Percentiles rank a stretch among this genome's conserved stretches.
phyloP scores from a whole-genome alignment of 35 echinoderm and acorn worm species.

The Anneissia japonica region DNA sequence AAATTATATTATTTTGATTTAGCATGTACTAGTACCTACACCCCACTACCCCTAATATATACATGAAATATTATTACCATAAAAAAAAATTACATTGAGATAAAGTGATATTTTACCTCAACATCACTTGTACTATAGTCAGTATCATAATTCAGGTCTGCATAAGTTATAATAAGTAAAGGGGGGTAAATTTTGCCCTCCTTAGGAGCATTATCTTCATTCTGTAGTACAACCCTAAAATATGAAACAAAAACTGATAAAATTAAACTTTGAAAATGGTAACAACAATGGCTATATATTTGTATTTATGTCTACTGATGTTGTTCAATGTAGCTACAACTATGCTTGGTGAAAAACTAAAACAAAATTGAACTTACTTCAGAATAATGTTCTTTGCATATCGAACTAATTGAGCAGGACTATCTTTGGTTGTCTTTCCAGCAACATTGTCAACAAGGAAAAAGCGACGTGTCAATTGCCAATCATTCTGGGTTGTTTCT shows the following conservation, averaged over 20 bases:
- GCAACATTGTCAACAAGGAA: constrained; percentile 86
- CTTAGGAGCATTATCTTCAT: constrained; percentile 35
- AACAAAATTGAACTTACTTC: constrained; percentile 39
- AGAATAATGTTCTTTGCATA: constrained; percentile 71
- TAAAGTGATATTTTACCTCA: neutral
- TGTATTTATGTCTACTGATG: neutral
- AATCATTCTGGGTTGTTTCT: constrained; percentile 10
- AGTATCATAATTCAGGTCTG: constrained; percentile 42
- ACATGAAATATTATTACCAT: too few relatives aligned
- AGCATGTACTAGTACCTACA: too few relatives aligned
- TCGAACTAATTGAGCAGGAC: constrained; percentile 41
- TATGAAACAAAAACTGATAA: neutral
- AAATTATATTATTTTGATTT: too few relatives aligned
- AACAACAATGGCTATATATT: neutral
- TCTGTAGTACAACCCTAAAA: constrained; percentile 40
- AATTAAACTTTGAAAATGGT: too few relatives aligned
- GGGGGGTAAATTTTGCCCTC: constrained; percentile 82
- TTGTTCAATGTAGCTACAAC: neutral
- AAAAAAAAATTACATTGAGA: too few relatives aligned
- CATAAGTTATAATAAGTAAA: constrained; percentile 60
- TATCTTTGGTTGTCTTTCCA: constrained; percentile 39
- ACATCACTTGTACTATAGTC: constrained; percentile 22
- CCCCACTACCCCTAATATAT: too few relatives aligned
- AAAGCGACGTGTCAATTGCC: constrained; percentile 77
- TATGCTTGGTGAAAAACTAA: neutral